Evolutionary conservation across 2,113 vertebrate genomes (phyloP).

Genomic region (Daphoenositta chrysoptera): DNA sequence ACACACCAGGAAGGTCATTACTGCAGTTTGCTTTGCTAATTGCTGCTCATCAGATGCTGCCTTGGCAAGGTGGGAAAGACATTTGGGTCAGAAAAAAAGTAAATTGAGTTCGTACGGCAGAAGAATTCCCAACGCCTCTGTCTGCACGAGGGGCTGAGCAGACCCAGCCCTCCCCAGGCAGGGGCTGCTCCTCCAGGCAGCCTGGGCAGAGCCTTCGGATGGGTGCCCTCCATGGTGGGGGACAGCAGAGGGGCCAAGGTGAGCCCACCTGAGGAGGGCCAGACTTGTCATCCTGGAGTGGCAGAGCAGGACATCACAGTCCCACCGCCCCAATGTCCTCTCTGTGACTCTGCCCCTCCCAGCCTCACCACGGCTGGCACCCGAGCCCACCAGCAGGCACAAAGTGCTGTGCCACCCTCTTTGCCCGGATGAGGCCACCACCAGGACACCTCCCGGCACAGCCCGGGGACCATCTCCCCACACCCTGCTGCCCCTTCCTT

Average conservation of each 20-base stretch:
- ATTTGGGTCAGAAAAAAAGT: neutral
- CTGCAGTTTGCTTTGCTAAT: conserved; percentile 1
- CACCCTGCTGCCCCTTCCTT: neutral
- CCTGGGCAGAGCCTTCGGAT: neutral
- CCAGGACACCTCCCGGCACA: neutral
- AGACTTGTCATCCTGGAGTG: neutral
- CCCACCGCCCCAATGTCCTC: neutral
- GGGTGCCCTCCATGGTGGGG: neutral
- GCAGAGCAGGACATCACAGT: neutral
- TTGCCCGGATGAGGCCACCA: neutral
- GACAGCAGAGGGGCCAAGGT: neutral
- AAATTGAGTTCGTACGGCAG: neutral
- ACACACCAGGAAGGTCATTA: neutral
- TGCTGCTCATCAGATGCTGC: neutral
- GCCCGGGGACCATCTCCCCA: neutral
- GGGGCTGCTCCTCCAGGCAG: neutral
- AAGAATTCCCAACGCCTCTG: neutral
- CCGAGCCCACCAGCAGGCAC: neutral
- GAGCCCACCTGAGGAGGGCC: neutral
- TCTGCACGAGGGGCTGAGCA: neutral
- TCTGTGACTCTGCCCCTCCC: neutral
- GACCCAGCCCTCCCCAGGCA: neutral
- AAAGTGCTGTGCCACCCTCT: neutral
- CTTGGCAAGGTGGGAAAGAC: neutral
- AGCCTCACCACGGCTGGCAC: neutral